These are phyloP conservation scores for Ammodytes marinus DNA, from an alignment of 2,113 vertebrate species.

Conservation along the genomic window DNA sequence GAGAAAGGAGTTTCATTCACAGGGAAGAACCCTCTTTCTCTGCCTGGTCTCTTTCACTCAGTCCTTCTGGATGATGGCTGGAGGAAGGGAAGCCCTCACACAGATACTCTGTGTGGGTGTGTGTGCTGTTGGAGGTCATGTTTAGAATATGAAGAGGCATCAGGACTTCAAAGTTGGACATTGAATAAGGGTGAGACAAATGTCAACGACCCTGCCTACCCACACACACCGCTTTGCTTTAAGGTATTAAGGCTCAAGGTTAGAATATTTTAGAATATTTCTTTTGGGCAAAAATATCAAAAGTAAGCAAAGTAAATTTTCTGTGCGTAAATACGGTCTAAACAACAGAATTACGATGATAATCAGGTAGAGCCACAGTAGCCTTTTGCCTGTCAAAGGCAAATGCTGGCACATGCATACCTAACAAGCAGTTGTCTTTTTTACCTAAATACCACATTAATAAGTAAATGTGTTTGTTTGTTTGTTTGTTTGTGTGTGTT, in stretches of 20 bases:
- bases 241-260: not conserved
- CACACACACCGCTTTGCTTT: slow-evolving; percentile 4
- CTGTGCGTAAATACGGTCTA: not conserved
- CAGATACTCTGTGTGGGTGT: slow-evolving; percentile 81
- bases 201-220: slow-evolving; percentile 25
- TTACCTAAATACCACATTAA: not conserved
- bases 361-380: not conserved
- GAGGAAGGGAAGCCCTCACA: slow-evolving; percentile 78
- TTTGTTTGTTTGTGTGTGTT: not conserved
- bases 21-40: slow-evolving; percentile 81
- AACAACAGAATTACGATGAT: not conserved
- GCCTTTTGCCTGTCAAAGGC: not conserved
- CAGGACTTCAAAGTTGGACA: slow-evolving; percentile 85
- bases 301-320: not conserved
- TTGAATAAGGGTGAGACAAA: slow-evolving; percentile 60
- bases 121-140: slow-evolving; percentile 80
- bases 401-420: not conserved
- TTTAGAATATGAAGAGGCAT: slow-evolving; percentile 87
- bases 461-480: not conserved
- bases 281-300: not conserved
- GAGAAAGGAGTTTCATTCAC: slow-evolving; percentile 88
- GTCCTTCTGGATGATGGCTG: slow-evolving; percentile 49
- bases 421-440: not conserved
- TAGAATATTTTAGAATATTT: not conserved
- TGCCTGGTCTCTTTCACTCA: slow-evolving; percentile 58